Evolutionary conservation across 2,113 vertebrate species (phyloP), one percentile per base, ranked within the genome.

Genomic region (Boleophthalmus pectinirostris): DNA sequence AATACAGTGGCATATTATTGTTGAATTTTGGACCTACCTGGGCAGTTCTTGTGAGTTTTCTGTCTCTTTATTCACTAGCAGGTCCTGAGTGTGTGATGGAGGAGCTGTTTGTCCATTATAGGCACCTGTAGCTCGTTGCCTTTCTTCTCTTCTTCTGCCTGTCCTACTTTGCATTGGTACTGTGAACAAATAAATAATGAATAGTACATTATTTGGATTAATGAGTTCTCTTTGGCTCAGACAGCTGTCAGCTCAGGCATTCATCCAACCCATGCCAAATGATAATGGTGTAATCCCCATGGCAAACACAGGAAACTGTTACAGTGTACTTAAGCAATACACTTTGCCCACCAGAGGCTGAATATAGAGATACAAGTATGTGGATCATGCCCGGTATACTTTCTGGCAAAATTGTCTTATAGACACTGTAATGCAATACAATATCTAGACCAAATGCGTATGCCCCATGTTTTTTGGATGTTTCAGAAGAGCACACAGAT

Each of bases 31-130:
- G 29, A 43, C 33, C 18, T 82, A 93, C 93, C 90, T 92, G 68
- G 79, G 83, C 23, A 81, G 18, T 53, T 93, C 92, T 14, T 93
- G 85, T 11, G 90, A 88, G 72, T 84, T 88, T 33, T 91, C 85
- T 6, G 80, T 85, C 29, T 90, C 82, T 25, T 85, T 29, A 5
- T 75, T 71, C 5, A 78, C 80, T 25, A 75, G 87, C 66, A 78
- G 58, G 33, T 87, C 83, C 66, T 90, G 91, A 71, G 91, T 61
- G 64, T 87, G 84, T 49, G 88, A 71, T 1, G 82, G 82, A 35
- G 76, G 49, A 16, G 68, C 60, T 2, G 73, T 77, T 7, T 78
- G 85, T 18, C 79, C 66, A 0, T 70, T 53, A 21, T 77, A 81
- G 45, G 53, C 21, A 51, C 85, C 87, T 1, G 56, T 51, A 53